Percentiles rank a stretch among this genome's conserved stretches.
These are phyloP conservation scores for Rhabdornis inornatus DNA, from an alignment of 2,113 vertebrate species.

Conservation along the genomic window DNA sequence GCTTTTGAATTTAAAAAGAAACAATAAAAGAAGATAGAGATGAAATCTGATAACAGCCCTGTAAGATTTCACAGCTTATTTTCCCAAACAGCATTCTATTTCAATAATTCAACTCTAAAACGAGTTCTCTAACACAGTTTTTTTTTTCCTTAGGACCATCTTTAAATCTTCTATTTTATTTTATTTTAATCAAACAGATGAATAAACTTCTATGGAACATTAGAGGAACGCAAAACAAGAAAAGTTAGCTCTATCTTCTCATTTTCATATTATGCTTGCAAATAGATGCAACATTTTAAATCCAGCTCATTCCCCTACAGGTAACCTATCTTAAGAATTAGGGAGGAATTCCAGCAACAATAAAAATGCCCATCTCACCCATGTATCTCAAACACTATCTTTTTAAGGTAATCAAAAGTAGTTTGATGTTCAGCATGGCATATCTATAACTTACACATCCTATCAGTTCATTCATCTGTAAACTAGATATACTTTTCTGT, in stretches of 20 bases:
- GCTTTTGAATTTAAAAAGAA: constrained; percentile 47
- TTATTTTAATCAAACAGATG: constrained; percentile 11
- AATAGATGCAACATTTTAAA: not conserved
- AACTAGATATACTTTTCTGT: not conserved
- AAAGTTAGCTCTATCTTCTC: not conserved
- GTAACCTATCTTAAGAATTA: not conserved
- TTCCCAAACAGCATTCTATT: constrained; percentile 3
- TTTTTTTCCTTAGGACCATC: not conserved
- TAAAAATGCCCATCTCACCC: constrained; percentile 1
- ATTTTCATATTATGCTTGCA: constrained; percentile 9
- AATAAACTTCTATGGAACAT: not conserved
- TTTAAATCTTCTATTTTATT: not conserved
- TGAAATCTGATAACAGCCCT: constrained; percentile 22
- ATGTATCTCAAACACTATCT: not conserved
- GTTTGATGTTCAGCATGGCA: not conserved
- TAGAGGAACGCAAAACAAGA: not conserved
- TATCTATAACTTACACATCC: not conserved
- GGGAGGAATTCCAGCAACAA: not conserved
- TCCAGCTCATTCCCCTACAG: not conserved
- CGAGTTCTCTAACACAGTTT: accelerated
- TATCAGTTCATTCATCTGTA: constrained; percentile 21
- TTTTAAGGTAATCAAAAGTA: constrained; percentile 11
- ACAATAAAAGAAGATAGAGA: constrained; percentile 35
- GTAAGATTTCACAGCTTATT: constrained; percentile 37
- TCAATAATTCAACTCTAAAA: constrained; percentile 34